Evolutionary conservation across 1,140 invertebrate genomes (phyloP).

Genomic region (Hyposmocoma kahamanoa): DNA sequence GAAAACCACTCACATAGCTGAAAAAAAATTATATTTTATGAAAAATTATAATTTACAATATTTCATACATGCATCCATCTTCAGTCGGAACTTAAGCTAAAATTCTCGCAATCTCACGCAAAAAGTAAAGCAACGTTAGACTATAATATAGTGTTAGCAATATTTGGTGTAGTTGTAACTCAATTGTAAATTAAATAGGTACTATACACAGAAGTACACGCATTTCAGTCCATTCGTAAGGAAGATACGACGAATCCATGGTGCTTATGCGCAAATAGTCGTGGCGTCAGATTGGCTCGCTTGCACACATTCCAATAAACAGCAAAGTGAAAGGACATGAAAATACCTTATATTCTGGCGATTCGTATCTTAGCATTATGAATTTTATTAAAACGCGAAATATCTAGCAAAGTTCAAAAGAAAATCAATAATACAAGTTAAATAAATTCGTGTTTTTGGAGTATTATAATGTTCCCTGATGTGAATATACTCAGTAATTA

Average conservation of each 20-base stretch:
- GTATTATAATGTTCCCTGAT: no score
- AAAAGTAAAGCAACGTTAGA: conserved; percentile 76
- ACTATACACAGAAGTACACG: conserved; percentile 53
- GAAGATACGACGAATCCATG: conserved; percentile 35
- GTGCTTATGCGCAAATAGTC: background rate
- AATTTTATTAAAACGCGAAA: no score
- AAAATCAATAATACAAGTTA: no score
- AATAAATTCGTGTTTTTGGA: no score
- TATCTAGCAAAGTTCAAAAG: no score
- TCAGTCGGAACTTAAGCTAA: conserved; percentile 75
- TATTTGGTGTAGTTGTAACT: conserved; percentile 66
- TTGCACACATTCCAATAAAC: no score
- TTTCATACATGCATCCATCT: conserved; percentile 74
- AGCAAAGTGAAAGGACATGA: no score
- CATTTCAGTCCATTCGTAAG: conserved; percentile 56
- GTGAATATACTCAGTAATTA: no score
- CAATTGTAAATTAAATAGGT: conserved; percentile 60
- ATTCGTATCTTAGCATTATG: no score
- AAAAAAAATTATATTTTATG: conserved; percentile 77
- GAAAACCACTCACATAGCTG: conserved; percentile 68
- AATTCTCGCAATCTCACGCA: conserved; percentile 74
- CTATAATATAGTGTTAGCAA: conserved; percentile 75
- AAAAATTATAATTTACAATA: conserved; percentile 77
- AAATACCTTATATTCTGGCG: no score
- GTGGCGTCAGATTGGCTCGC: background rate